These are phyloP conservation scores for Lepus timidus DNA, from an alignment of 2,113 vertebrate species.

Conservation along the genomic window DNA sequence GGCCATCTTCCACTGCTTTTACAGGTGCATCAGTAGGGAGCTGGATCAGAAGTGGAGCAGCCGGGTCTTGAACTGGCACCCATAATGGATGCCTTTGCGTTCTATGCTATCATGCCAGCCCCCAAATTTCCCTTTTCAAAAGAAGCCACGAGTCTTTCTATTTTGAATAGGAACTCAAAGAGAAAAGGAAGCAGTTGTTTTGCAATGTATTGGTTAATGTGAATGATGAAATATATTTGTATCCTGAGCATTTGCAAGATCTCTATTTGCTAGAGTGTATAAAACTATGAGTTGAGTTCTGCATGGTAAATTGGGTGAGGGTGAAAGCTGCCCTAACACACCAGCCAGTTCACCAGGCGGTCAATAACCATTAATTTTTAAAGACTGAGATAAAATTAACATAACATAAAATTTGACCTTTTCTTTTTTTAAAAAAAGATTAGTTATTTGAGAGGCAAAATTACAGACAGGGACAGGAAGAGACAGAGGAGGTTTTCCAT, in stretches of 20 bases:
- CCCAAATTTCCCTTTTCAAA: background rate
- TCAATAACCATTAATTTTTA: background rate
- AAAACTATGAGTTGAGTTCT: background rate
- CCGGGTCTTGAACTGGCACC: too few relatives aligned
- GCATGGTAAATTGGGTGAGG: background rate
- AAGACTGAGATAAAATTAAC: background rate
- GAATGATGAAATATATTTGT: slow-evolving; percentile 49
- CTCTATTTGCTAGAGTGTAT: background rate
- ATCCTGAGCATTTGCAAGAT: slow-evolving; percentile 34
- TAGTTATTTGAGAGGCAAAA: too few relatives aligned
- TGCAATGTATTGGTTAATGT: slow-evolving; percentile 45
- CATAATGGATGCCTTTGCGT: too few relatives aligned
- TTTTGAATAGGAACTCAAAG: slow-evolving; percentile 23
- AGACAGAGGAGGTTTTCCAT: too few relatives aligned
- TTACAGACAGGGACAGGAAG: too few relatives aligned
- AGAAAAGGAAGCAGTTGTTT: slow-evolving; percentile 47
- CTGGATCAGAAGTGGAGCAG: too few relatives aligned
- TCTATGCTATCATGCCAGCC: too few relatives aligned
- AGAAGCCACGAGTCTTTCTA: background rate
- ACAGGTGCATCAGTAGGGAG: too few relatives aligned
- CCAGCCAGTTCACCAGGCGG: background rate
- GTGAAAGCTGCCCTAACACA: background rate
- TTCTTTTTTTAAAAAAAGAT: background rate
- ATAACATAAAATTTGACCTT: background rate
- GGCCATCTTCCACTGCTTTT: too few relatives aligned